Evolutionary conservation across 2,888 invertebrate genomes (phyloP), one percentile per base, ranked within the genome.

Genomic region (Bibio marci): DNA sequence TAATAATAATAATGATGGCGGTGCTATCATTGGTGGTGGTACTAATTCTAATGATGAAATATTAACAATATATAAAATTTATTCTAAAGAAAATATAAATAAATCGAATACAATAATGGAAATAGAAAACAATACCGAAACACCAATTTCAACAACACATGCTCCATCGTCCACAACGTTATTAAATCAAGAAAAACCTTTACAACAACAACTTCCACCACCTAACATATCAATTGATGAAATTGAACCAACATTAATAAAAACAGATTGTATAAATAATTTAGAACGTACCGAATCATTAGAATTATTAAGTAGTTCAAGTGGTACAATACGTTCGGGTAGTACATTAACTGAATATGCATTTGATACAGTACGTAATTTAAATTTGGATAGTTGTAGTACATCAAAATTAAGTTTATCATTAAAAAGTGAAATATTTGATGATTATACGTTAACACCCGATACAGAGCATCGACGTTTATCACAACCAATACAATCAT

Each of bases 391-490:
- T 33, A 49, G 49, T 38, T 48, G 46, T 30, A 49, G 48, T 36
- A 47, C 46, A 8, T 49, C 49, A 13, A 49, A 47, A 30, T 33
- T 49, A 15, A 49, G 48, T 35, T 38, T 49, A 35, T 48, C 48
- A 2, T 30, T 49, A 3, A 48, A 46, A 37, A 48, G 48, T 39
- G 49, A 48, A 39, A 43, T 48, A 17, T 48, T 47, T 31, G 49
- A 49, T 42, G 47, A 48, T 39, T 46, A 47, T 34, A 46, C 47
- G 14, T 35, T 48, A 25, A 47, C 48, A 28, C 46, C 47, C 2
- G 45, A 46, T 28, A 28, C 13, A 4, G 18, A 26, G 11, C 5
- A 22, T 22, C 4, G 22, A 22, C 22, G 22, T 6, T 22, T 22
- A 22, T 22, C 22, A 14, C 30, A 25, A 33, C 32, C 26, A 35